Percentiles rank a stretch among this genome's conserved stretches.
Evolutionary conservation across 2,797 vertebrate species (phyloP).

Genomic region (Petrocephalus schoutedeni): DNA sequence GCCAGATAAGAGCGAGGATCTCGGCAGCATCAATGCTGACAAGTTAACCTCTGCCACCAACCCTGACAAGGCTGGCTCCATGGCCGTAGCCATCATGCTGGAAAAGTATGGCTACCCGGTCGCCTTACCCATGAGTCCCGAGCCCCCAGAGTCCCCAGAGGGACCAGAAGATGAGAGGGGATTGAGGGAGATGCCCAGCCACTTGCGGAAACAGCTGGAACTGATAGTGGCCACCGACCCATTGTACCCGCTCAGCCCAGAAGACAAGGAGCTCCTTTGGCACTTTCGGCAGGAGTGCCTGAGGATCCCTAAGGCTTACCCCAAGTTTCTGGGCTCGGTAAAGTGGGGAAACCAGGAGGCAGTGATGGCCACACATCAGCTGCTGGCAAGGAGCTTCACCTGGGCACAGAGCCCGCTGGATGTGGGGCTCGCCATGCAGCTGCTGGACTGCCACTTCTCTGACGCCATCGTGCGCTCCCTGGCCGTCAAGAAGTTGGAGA

Average conservation of each 20-base stretch:
- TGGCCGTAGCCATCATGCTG: constrained; percentile 86
- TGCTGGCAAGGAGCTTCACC: constrained; percentile 76
- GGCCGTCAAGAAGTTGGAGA: constrained; percentile 92
- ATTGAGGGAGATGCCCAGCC: constrained; percentile 92
- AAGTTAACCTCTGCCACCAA: constrained; percentile 97
- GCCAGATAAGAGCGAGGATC: constrained; percentile 87
- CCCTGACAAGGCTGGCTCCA: constrained; percentile 86
- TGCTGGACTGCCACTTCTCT: constrained; percentile 92
- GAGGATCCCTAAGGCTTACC: constrained; percentile 88
- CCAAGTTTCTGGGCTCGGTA: constrained; percentile 91
- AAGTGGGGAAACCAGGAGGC: constrained; percentile 91
- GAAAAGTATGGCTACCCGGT: constrained; percentile 95
- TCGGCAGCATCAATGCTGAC: constrained; percentile 90
- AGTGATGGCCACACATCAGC: constrained; percentile 78
- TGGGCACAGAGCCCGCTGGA: constrained; percentile 90
- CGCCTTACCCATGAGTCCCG: constrained; percentile 83
- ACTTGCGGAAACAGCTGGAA: constrained; percentile 88
- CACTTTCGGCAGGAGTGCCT: constrained; percentile 92
- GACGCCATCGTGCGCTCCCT: constrained; percentile 90
- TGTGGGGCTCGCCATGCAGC: constrained; percentile 91
- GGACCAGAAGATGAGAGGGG: constrained; percentile 68
- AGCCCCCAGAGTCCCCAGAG: constrained; percentile 51
- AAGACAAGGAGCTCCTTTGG: constrained; percentile 97
- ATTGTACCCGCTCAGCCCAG: constrained; percentile 85
- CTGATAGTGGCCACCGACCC: constrained; percentile 88